phyloP scores from a whole-genome alignment of 1,140 invertebrate species.

The Antheraea pernyi region DNA sequence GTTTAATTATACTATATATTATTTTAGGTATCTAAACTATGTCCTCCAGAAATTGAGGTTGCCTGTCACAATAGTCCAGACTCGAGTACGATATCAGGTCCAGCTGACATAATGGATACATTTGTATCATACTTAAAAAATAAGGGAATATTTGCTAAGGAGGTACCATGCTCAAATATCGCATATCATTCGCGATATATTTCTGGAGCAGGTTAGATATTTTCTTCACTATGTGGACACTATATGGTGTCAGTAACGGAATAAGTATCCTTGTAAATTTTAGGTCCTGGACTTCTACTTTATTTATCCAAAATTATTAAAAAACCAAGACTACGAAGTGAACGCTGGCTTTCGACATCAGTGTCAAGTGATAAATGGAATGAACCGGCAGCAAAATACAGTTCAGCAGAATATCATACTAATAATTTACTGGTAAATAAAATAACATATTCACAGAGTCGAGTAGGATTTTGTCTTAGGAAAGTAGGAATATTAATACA shows the following conservation, averaged over 20 bases:
- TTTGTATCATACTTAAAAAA: slow-evolving; percentile 84
- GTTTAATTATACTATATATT: background rate
- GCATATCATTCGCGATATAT: slow-evolving; percentile 92
- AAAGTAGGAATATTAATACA: too few species aligned
- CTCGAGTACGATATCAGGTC: slow-evolving; percentile 90
- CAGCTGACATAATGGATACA: slow-evolving; percentile 81
- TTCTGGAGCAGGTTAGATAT: slow-evolving; percentile 78
- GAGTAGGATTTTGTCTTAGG: too few species aligned
- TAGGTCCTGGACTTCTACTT: slow-evolving; percentile 82
- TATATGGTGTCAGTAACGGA: too few species aligned
- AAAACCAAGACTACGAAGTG: slow-evolving; percentile 82
- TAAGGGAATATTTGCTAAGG: slow-evolving; percentile 88
- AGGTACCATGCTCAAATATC: slow-evolving; percentile 88
- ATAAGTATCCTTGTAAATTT: background rate
- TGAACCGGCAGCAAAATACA: slow-evolving; percentile 81
- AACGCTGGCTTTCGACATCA: slow-evolving; percentile 92
- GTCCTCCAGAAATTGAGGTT: slow-evolving; percentile 84
- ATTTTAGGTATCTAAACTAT: slow-evolving; percentile 69
- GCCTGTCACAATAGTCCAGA: slow-evolving; percentile 81
- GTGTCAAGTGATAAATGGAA: slow-evolving; percentile 86
- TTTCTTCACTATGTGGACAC: too few species aligned
- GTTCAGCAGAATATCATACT: slow-evolving; percentile 93
- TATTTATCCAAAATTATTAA: slow-evolving; percentile 84
- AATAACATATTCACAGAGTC: background rate
- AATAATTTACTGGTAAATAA: slow-evolving; percentile 82